Percentiles rank a stretch among this genome's conserved stretches.
Conservation (phyloP, 1,140 invertebrate species). For the Tetranychus cinnabarinus region DNA sequence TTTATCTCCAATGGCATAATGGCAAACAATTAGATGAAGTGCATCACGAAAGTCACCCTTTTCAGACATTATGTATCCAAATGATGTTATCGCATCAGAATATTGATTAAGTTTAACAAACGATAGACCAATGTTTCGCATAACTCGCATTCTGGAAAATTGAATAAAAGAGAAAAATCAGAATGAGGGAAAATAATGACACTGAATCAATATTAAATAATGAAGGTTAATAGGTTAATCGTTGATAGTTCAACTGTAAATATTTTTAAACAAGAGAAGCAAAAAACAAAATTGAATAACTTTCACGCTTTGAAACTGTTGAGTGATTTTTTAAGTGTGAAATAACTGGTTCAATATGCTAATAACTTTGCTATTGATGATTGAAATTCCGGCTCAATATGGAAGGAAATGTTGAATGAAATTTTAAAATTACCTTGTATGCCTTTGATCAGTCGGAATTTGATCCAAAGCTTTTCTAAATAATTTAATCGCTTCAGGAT, state of each 20-base stretch:
- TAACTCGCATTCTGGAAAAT: conserved; percentile 53
- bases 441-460: conserved; percentile 69
- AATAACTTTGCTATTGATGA: background rate
- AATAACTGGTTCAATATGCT: background rate
- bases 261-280: background rate
- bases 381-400: background rate
- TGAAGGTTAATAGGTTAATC: background rate
- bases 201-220: background rate
- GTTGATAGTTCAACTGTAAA: background rate
- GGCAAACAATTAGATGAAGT: conserved; percentile 62
- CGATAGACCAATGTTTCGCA: conserved; percentile 91
- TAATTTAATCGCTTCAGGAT: conserved; percentile 85
- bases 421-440: conserved; percentile 36
- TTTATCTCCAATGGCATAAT: conserved; percentile 71
- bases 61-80: conserved; percentile 95
- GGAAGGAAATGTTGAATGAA: background rate
- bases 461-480: conserved; percentile 92
- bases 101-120: conserved; percentile 89
- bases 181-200: background rate
- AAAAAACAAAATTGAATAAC: too few species aligned
- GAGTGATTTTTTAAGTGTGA: background rate
- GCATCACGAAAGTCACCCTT: conserved; percentile 51
- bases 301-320: too few species aligned
- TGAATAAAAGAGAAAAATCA: conserved; percentile 19
- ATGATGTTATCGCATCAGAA: conserved; percentile 77